Conservation (phyloP, 2,888 invertebrate species). For the Andrena dorsata region DNA sequence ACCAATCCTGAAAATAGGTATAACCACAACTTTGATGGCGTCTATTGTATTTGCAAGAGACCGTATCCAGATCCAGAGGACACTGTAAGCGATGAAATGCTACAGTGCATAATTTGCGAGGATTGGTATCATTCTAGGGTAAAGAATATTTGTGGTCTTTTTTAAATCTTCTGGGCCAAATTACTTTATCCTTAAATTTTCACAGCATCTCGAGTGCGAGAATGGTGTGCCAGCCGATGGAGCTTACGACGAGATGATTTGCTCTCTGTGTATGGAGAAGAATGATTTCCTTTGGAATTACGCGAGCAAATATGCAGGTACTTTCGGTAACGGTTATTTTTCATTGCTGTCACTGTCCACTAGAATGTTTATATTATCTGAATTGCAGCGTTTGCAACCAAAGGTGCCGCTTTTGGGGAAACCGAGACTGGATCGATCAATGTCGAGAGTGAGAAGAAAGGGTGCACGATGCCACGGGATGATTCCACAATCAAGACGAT, state of each 20-base stretch:
- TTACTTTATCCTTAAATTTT: constrained; percentile 21
- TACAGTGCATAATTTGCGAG: constrained; percentile 98
- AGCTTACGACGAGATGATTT: constrained; percentile 92
- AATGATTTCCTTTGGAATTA: constrained; percentile 92
- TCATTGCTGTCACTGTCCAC: not conserved
- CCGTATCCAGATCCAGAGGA: constrained; percentile 98
- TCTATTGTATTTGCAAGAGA: constrained; percentile 95
- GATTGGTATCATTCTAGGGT: constrained; percentile 97
- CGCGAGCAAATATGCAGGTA: constrained; percentile 83
- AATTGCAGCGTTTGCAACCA: not conserved
- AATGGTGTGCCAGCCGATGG: constrained; percentile 86
- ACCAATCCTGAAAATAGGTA: constrained; percentile 91
- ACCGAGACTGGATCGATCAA: constrained; percentile 63
- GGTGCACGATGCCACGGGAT: constrained; percentile 76
- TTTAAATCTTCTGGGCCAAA: too few species aligned
- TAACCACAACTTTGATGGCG: constrained; percentile 97
- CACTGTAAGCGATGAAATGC: constrained; percentile 94
- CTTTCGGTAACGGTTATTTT: constrained; percentile 1
- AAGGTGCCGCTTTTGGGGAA: constrained; percentile 41
- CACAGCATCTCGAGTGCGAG: constrained; percentile 88
- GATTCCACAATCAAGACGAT: not conserved
- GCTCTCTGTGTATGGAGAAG: constrained; percentile 91
- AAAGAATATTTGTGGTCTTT: constrained; percentile 25
- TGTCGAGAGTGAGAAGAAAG: constrained; percentile 63
- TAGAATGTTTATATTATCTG: not conserved